Conservation (phyloP, 2,888 invertebrate genomes). For the Encarsia formosa region DNA sequence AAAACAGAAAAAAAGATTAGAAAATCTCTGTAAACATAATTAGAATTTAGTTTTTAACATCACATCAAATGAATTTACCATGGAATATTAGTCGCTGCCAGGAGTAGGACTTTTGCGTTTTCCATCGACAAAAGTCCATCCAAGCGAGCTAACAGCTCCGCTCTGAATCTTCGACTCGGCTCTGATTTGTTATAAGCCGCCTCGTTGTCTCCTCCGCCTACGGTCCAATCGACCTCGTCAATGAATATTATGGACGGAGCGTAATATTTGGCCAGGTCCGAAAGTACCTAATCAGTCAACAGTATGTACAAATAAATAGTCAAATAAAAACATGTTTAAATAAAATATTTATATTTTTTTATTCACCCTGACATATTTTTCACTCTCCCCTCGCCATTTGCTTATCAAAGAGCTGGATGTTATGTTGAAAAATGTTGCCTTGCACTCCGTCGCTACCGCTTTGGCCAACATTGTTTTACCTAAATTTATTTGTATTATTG, state of each 20-base stretch:
- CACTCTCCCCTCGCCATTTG: constrained; percentile 95
- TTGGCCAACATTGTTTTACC: constrained; percentile 88
- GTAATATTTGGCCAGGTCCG: constrained; percentile 79
- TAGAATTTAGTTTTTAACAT: constrained; percentile 4
- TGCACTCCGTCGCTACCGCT: constrained; percentile 79
- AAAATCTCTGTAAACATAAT: no score
- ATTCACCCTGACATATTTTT: constrained; percentile 79
- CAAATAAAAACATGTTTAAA: not conserved
- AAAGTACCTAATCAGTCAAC: constrained; percentile 64
- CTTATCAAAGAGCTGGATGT: constrained; percentile 86
- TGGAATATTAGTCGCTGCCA: constrained; percentile 88
- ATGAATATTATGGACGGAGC: constrained; percentile 89
- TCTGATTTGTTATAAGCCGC: constrained; percentile 53
- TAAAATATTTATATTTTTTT: not conserved
- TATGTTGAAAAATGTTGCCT: constrained; percentile 83
- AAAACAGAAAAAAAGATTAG: no score
- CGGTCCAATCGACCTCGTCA: constrained; percentile 86
- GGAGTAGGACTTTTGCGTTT: constrained; percentile 65
- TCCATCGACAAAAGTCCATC: constrained; percentile 66
- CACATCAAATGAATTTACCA: constrained; percentile 66
- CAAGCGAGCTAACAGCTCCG: constrained; percentile 81
- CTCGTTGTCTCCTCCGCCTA: constrained; percentile 53
- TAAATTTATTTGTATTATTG: constrained; percentile 30
- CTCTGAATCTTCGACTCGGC: constrained; percentile 72
- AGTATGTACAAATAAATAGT: not conserved